phyloP scores from a whole-genome alignment of 2,888 invertebrate genomes.

The Anthophora plumipes region DNA sequence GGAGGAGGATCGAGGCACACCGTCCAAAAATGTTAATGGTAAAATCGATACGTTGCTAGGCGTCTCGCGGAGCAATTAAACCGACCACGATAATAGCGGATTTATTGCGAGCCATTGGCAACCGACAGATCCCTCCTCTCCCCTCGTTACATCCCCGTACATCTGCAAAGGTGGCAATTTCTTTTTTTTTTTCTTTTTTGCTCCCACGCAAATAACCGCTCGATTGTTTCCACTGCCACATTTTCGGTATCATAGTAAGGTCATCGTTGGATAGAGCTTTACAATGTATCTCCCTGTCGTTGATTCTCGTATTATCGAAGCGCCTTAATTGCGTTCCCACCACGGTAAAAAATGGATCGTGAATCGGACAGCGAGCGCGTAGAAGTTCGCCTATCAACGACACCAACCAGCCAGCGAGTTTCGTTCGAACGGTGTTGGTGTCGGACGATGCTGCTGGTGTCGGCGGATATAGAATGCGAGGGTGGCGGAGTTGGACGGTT shows the following conservation, averaged over 20 bases:
- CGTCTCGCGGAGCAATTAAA: constrained; percentile 51
- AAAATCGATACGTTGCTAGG: constrained; percentile 42
- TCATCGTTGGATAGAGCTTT: constrained; percentile 25
- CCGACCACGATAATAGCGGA: constrained; percentile 46
- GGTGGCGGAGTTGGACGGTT: constrained; percentile 11
- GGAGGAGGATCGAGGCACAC: neutral
- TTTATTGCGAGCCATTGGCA: constrained; percentile 56
- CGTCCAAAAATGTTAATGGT: constrained; percentile 56
- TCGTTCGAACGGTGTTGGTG: constrained; percentile 50
- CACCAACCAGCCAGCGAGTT: constrained; percentile 49
- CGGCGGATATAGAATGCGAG: constrained; percentile 66
- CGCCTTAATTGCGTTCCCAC: constrained; percentile 82
- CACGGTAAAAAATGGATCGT: constrained; percentile 80
- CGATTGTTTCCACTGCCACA: constrained; percentile 56
- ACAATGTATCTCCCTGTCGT: constrained; percentile 49
- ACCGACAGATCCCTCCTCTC: constrained; percentile 41
- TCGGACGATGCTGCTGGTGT: constrained; percentile 68
- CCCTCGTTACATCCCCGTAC: neutral
- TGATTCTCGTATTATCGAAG: constrained; percentile 78
- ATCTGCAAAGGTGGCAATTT: constrained; percentile 44
- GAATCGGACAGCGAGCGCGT: constrained; percentile 67
- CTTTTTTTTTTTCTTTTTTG: too few species aligned
- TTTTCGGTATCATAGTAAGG: constrained; percentile 45
- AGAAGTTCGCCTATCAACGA: constrained; percentile 68
- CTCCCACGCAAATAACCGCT: constrained; percentile 59